Evolutionary conservation across 1,140 invertebrate species (phyloP).

Genomic region (Tetramorium alpestre): DNA sequence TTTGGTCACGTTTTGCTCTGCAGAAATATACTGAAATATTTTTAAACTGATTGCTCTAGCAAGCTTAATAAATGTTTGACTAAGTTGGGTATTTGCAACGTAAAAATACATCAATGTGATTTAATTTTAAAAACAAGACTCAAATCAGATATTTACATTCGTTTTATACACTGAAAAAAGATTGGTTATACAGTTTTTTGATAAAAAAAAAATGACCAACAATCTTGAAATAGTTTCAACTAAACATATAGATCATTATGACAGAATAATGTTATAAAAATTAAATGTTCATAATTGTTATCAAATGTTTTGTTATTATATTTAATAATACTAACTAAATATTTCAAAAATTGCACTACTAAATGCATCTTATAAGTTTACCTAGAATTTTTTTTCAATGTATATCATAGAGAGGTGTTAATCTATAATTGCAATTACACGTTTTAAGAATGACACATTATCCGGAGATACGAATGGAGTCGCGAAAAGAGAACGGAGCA

Average conservation of each 20-base stretch:
- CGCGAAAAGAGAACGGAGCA: not conserved
- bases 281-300: too few species aligned
- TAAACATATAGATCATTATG: too few species aligned
- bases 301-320: too few species aligned
- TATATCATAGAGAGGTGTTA: not conserved
- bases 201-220: too few species aligned
- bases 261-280: too few species aligned
- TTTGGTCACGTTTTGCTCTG: not conserved
- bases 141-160: not conserved
- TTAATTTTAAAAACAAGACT: not conserved
- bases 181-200: too few species aligned
- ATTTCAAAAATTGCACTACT: too few species aligned
- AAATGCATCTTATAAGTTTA: too few species aligned
- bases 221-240: too few species aligned
- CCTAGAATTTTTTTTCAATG: too few species aligned
- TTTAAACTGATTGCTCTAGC: not conserved
- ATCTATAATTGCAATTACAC: not conserved
- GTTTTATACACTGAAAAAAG: not conserved
- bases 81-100: not conserved
- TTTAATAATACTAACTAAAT: too few species aligned
- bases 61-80: conserved; percentile 9
- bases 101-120: not conserved
- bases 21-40: not conserved
- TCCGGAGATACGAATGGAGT: not conserved
- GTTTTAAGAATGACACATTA: not conserved